These are phyloP conservation scores for Cyclophora punctaria DNA, from an alignment of 2,888 invertebrate genomes.

Conservation along the genomic window DNA sequence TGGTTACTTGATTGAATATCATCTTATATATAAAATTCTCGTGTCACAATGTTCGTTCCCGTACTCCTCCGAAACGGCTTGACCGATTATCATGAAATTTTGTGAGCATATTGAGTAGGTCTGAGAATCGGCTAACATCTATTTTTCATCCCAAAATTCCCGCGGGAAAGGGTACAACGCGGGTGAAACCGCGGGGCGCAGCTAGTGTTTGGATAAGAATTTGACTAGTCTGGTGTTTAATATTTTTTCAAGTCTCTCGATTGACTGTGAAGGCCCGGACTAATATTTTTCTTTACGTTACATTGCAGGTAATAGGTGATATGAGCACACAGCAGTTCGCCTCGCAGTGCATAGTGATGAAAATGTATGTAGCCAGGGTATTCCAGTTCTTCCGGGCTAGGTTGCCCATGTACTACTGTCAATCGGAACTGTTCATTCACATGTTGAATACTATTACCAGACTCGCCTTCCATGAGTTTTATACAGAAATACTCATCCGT, in stretches of 20 bases:
- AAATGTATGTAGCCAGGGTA: constrained; percentile 28
- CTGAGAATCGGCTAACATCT: too few species aligned
- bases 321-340: constrained; percentile 25
- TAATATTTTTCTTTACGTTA: not conserved
- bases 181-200: too few species aligned
- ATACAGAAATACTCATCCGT: constrained; percentile 22
- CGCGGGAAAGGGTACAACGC: too few species aligned
- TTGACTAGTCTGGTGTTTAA: not conserved
- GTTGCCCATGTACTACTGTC: constrained; percentile 51
- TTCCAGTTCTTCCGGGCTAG: constrained; percentile 34
- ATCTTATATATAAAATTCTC: too few species aligned
- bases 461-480: constrained; percentile 49
- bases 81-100: too few species aligned
- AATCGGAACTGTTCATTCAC: constrained; percentile 31
- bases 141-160: too few species aligned
- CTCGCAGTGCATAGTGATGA: constrained; percentile 44
- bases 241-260: not conserved
- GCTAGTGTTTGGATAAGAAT: not conserved
- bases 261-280: too few species aligned
- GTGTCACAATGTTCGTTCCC: too few species aligned
- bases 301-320: constrained; percentile 37
- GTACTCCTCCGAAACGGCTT: too few species aligned
- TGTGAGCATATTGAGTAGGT: too few species aligned
- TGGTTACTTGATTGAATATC: not conserved
- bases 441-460: constrained; percentile 32